Base-by-base conservation (phyloP, 1,140 invertebrate species). In the Chionoecetes opilio region DNA sequence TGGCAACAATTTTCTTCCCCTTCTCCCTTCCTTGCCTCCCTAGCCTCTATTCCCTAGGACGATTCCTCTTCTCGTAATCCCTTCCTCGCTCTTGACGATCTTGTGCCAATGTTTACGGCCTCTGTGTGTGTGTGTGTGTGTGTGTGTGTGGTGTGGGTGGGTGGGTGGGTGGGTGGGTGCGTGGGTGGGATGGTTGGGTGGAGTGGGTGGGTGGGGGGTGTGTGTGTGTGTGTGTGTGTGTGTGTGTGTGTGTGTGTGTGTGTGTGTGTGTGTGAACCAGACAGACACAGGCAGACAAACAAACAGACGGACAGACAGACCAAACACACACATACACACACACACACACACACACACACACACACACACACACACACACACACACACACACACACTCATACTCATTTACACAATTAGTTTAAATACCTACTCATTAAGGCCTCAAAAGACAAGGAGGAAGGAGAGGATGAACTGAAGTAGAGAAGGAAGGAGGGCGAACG, bases 311-410 rank as follows among this genome's bases (percentile, higher is more conserved):
- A 63, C 53, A 63, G 8, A 63, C 53, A 63, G 8, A 63, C 53
- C 53, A 63, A 8, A 63, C 53, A 63, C 53, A 63, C 53, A 63
- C 53, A 63, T 21, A 63, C 53, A 63, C 53, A 63, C 53, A 63
- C 53, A 63, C 53, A 63, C 53, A 63, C 53, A 63, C 53, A 63
- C 53, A 63, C 53, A 63, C 53, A 63, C 53, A 63, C 53, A 63
- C 53, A n/a, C 26, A 75, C 63, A 75, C 63, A 75, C 63, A 75
- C 63, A 75, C n/a, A 75, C 63, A 75, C 63, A 75, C 63, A 75
- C 63, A 75, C 63, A 75, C 63, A 75, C 63, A 75, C 63, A 75
- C 63, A 75, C 63, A 75, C 63, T n/a, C 63, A 75, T 26, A 75
- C 63, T n/a, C 63, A 75, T 26, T 2, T 8, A n/a, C 63, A 75